Base-by-base conservation (phyloP, 2,888 invertebrate genomes). In the Drosophila buzzatii region DNA sequence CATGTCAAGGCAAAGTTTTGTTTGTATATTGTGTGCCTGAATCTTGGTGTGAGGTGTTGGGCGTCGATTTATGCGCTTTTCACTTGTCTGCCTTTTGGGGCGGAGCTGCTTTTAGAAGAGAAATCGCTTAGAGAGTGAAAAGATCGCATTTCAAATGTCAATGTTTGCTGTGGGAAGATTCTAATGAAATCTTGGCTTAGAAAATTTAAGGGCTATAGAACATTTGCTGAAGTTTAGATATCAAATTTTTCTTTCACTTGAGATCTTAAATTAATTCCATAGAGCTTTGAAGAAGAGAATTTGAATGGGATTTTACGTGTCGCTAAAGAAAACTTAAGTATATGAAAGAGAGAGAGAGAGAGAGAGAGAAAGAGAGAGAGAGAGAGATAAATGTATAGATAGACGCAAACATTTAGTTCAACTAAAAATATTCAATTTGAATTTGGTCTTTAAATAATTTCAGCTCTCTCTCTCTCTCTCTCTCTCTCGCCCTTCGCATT, bases 11-110 rank as follows among this genome's bases (percentile, higher is more conserved):
- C 82, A 85, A 73, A 65, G 60, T 33, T 58, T 66, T 52, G 39
- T 39, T 66, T 55, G 39, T 39, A 47, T 56, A 33, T 31, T 56
- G 35, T 60, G 27, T 44, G 41, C 60, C 37, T 16, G 53, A n/a
- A 42, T 70, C 41, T 66, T 41, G 70, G 45, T 49, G 62, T 55
- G 66, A 85, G 88, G 83, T 88, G 81, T 85, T 88, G 88, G 88
- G 85, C 89, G 88, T 85, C 78, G 81, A 82, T 88, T 85, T 85
- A 85, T 85, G 83, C 88, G 83, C 84, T 85, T 85, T 85, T 85
- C 85, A 85, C 88, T 85, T 85, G 88, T 76, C 83, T 70, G 61
- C 70, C 81, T 62, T 85, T 85, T 66, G 64, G 74, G 74, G 65
- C 64, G 73, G 80, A 65, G 57, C 70, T 57, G 63, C 63, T 58